These are phyloP conservation scores for Scelioninae gen. 1 DNA, from an alignment of 2,888 invertebrate genomes.

Conservation along the genomic window DNA sequence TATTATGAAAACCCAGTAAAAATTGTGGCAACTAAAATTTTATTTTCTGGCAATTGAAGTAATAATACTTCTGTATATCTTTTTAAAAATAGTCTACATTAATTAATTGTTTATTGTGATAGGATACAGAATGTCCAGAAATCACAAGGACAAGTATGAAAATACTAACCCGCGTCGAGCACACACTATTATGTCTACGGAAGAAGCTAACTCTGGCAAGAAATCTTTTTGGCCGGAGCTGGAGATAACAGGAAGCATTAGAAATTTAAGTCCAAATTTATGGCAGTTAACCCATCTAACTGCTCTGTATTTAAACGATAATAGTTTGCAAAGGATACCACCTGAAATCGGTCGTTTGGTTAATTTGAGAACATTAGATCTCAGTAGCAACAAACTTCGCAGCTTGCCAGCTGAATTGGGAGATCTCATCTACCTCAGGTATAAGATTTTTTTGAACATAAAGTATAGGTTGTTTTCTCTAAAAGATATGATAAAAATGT, in stretches of 20 bases:
- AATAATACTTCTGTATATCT: too few relatives aligned
- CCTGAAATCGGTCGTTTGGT: constrained; percentile 94
- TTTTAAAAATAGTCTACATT: too few relatives aligned
- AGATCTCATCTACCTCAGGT: constrained; percentile 97
- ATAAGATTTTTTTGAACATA: constrained; percentile 39
- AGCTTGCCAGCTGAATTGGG: constrained; percentile 98
- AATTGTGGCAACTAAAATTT: too few relatives aligned
- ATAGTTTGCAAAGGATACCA: constrained; percentile 95
- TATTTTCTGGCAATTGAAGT: too few relatives aligned
- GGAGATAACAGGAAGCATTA: constrained; percentile 96
- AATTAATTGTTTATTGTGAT: constrained; percentile 15
- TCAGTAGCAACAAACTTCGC: constrained; percentile 97
- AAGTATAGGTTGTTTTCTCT: too few relatives aligned
- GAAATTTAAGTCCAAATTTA: constrained; percentile 95
- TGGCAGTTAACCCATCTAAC: constrained; percentile 97
- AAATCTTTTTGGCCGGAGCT: constrained; percentile 96
- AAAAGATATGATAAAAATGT: too few relatives aligned
- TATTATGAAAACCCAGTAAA: too few relatives aligned
- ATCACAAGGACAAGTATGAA: constrained; percentile 95
- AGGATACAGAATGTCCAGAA: constrained; percentile 85
- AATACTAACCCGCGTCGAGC: constrained; percentile 91
- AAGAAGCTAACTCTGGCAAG: constrained; percentile 96
- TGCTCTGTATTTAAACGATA: constrained; percentile 97
- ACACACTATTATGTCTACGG: constrained; percentile 96
- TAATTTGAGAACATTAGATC: constrained; percentile 94